Conservation (phyloP, 1,140 invertebrate species). For the Drosophila paulistorum region DNA sequence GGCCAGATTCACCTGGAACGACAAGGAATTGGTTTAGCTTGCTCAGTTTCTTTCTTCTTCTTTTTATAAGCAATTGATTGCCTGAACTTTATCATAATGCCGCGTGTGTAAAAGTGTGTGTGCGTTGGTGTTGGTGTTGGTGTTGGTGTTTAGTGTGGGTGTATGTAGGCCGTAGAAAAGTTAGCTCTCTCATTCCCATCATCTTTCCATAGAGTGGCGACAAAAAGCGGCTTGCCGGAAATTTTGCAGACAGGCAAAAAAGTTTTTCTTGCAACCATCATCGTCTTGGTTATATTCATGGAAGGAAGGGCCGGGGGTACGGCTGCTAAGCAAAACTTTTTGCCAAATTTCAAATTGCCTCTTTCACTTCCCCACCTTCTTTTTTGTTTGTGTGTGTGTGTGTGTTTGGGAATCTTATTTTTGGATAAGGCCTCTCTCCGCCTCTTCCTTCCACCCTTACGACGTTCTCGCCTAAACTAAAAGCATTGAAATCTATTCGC, state of each 20-base stretch:
- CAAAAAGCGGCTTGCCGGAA: slow-evolving; percentile 48
- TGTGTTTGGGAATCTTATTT: slow-evolving; percentile 59
- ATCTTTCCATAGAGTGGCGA: slow-evolving; percentile 30
- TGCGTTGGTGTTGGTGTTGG: background rate
- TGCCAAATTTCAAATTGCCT: slow-evolving; percentile 57
- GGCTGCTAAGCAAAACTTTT: slow-evolving; percentile 55
- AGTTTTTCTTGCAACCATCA: slow-evolving; percentile 36
- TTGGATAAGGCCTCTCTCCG: slow-evolving; percentile 53
- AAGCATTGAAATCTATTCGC: slow-evolving; percentile 7
- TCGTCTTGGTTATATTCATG: slow-evolving; percentile 2
- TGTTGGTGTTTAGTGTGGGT: background rate
- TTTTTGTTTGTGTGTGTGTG: background rate
- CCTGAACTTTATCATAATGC: slow-evolving; percentile 50
- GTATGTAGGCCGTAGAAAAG: background rate
- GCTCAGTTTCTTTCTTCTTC: slow-evolving; percentile 35
- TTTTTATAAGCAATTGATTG: slow-evolving; percentile 53
- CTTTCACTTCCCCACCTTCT: background rate
- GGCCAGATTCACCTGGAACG: slow-evolving; percentile 41
- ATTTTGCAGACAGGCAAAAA: slow-evolving; percentile 57
- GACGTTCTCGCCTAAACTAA: background rate
- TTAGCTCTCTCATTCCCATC: background rate
- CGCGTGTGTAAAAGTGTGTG: background rate
- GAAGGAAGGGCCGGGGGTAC: background rate
- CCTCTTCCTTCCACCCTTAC: background rate
- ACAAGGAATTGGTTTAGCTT: slow-evolving; percentile 15